phyloP scores from a whole-genome alignment of 2,797 vertebrate species.

The Arrhamphus sclerolepis region DNA sequence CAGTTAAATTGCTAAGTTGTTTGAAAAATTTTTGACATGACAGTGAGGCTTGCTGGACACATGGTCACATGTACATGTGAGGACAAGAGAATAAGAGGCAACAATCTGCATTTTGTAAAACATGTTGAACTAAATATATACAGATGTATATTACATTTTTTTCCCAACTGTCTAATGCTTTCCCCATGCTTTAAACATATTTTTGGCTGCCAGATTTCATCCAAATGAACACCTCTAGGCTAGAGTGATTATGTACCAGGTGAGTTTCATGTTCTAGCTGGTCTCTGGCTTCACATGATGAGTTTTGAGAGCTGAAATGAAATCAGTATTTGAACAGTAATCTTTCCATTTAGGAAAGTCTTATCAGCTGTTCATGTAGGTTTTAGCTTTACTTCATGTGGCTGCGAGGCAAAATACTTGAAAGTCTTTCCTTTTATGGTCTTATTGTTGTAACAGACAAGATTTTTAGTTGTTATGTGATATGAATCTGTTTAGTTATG shows the following conservation, averaged over 20 bases:
- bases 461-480: slow-evolving; percentile 63
- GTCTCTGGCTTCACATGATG: slow-evolving; percentile 32
- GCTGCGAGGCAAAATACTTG: slow-evolving; percentile 57
- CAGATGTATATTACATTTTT: background rate
- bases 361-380: slow-evolving; percentile 20
- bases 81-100: slow-evolving; percentile 24
- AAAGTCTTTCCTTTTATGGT: slow-evolving; percentile 52
- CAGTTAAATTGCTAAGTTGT: slow-evolving; percentile 47
- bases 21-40: slow-evolving; percentile 56
- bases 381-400: slow-evolving; percentile 40
- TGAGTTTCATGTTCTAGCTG: slow-evolving; percentile 61
- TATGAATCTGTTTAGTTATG: slow-evolving; percentile 68
- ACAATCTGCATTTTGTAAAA: slow-evolving; percentile 7
- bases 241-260: slow-evolving; percentile 32
- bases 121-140: background rate
- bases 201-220: slow-evolving; percentile 47
- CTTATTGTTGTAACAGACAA: slow-evolving; percentile 64
- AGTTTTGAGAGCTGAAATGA: slow-evolving; percentile 50
- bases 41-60: slow-evolving; percentile 42
- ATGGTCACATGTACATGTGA: slow-evolving; percentile 24
- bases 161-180: slow-evolving; percentile 6
- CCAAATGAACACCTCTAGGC: slow-evolving; percentile 54
- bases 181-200: background rate
- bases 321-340: slow-evolving; percentile 19
- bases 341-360: slow-evolving; percentile 30